phyloP scores from a whole-genome alignment of 2,113 vertebrate species.

The Pomatostomus ruficeps region DNA sequence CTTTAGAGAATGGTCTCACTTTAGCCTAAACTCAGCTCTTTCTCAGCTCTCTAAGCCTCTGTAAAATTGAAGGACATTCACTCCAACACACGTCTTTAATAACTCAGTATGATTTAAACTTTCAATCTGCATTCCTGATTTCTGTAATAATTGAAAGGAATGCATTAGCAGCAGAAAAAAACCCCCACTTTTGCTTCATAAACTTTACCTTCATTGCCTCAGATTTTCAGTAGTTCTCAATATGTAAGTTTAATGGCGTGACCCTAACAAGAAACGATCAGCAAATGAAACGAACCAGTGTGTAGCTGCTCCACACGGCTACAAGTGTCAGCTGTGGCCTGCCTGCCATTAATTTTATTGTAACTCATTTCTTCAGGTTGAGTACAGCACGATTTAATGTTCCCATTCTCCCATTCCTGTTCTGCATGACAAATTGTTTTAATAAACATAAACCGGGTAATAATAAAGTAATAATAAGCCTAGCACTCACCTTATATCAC shows the following conservation, averaged over 20 bases:
- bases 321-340: slow-evolving; percentile 74
- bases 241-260: slow-evolving; percentile 92
- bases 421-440: slow-evolving; percentile 99
- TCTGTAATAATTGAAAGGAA: slow-evolving; percentile 69
- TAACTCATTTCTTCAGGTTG: slow-evolving; percentile 94
- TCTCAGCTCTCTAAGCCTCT: slow-evolving; percentile 68
- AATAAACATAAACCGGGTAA: slow-evolving; percentile 99
- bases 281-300: slow-evolving; percentile 85
- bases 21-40: slow-evolving; percentile 68
- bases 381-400: slow-evolving; percentile 96
- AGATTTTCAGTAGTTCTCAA: slow-evolving; percentile 74
- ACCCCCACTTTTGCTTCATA: slow-evolving; percentile 49
- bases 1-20: slow-evolving; percentile 68
- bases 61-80: slow-evolving; percentile 63
- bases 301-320: slow-evolving; percentile 78
- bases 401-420: slow-evolving; percentile 94
- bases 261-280: slow-evolving; percentile 91
- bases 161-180: slow-evolving; percentile 68
- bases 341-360: slow-evolving; percentile 91
- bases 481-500: slow-evolving; percentile 99
- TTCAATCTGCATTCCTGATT: slow-evolving; percentile 62
- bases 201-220: slow-evolving; percentile 76
- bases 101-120: slow-evolving; percentile 63
- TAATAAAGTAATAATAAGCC: slow-evolving; percentile 99
- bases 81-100: slow-evolving; percentile 46